Evolutionary conservation across 1,140 invertebrate species (phyloP), one percentile per base, ranked within the genome.

Genomic region (Parasteatoda tepidariorum): DNA sequence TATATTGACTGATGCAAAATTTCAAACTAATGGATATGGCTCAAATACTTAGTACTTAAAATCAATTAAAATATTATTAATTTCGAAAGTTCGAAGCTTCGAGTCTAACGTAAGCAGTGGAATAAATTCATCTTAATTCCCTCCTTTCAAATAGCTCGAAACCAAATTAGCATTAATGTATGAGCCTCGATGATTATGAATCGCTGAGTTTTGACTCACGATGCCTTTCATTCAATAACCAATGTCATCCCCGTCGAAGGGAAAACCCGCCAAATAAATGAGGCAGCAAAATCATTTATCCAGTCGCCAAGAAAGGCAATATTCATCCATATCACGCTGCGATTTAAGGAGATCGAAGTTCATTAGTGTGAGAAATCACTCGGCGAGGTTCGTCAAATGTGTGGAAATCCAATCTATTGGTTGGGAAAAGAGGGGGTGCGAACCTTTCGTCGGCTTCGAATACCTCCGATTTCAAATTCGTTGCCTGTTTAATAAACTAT

Each of bases 381-480:
- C 28, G 15, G 28, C 22, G 26, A 57, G 38, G 54, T 55, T 79
- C 64, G 76, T 68, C 62, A 68, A 75, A 79, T 79, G 33, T 61
- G 76, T 55, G 34, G 76, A 68, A 79, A 79, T 34, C 76, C 48
- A 68, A 79, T 78, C 74, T 38, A 78, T 79, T 30, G 64, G 62
- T 41, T 11, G 61, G 38, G 11, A 22, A 31, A 68, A 4, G 38
- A 18, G 38, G 38, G 4, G 38, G 18, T 0, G 38, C 9, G 4
- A 61, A 79, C 68, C 76, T 34, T 48, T 79, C 57, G 57, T 57
- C 71, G 70, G 54, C 67, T 70, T 28, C 67, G 48, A 73, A 38
- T 68, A 33, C 38, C 31, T 68, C 68, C 33, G 74, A 64, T 41
- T 62, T 31, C 74, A 38, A 76, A 76, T 75, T 28, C 59, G 28